Conservation (phyloP, 2,888 invertebrate genomes). For the Erpobdella octoculata region DNA sequence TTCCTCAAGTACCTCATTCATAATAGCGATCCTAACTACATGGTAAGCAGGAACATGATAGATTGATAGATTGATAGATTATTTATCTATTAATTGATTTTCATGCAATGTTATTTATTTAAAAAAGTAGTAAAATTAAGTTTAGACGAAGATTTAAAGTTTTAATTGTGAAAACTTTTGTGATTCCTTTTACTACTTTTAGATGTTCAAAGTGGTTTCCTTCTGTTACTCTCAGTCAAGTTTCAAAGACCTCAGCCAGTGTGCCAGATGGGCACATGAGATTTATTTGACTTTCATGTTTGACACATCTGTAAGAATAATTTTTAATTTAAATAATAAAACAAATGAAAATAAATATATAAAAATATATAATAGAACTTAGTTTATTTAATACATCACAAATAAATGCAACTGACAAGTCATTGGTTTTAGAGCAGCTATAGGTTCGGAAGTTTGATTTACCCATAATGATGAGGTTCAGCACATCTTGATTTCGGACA, state of each 20-base stretch:
- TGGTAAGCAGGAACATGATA: constrained; percentile 55
- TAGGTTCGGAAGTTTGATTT: no score
- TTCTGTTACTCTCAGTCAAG: not conserved
- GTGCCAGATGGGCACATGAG: constrained; percentile 81
- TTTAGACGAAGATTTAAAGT: no score
- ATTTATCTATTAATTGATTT: no score
- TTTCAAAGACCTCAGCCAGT: constrained; percentile 12
- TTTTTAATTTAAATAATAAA: no score
- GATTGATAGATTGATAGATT: not conserved
- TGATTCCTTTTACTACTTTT: not conserved
- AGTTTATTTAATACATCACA: no score
- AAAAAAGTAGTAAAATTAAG: no score
- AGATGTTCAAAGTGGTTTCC: not conserved
- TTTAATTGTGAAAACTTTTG: not conserved
- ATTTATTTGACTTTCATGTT: constrained; percentile 80
- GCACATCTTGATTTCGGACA: not conserved
- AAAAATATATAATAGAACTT: no score
- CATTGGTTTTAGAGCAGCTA: no score
- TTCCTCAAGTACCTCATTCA: constrained; percentile 82
- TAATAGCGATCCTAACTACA: constrained; percentile 71
- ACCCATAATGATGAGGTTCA: no score
- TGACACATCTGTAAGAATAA: constrained; percentile 43
- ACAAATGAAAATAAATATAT: no score
- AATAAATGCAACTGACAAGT: no score
- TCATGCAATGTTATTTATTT: no score